phyloP scores from a whole-genome alignment of 2,113 vertebrate genomes.

The Corynorhinus townsendii region DNA sequence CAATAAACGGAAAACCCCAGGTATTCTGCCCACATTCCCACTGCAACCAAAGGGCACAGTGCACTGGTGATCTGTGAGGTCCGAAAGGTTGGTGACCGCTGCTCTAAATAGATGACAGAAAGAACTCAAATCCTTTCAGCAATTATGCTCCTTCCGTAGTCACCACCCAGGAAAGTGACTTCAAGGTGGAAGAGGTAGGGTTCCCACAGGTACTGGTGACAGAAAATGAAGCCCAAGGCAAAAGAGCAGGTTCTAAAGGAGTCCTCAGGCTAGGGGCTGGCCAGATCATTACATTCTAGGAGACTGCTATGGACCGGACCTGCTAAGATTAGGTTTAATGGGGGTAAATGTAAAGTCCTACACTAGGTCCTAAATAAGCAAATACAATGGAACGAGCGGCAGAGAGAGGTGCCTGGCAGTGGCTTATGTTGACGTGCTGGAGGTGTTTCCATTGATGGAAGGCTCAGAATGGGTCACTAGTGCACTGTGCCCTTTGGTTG shows the following conservation, averaged over 20 bases:
- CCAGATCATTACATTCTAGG: background rate
- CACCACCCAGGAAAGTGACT: background rate
- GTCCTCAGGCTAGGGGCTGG: fast-evolving
- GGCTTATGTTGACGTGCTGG: background rate
- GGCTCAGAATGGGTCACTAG: background rate
- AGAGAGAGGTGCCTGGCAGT: constrained; percentile 9
- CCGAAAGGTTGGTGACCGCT: too few species aligned
- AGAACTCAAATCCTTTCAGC: background rate
- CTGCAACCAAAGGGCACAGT: too few species aligned
- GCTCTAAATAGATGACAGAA: background rate
- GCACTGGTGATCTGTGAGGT: too few species aligned
- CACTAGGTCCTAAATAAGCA: constrained; percentile 53
- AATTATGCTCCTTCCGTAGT: background rate
- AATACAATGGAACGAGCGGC: background rate
- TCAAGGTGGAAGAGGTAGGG: background rate
- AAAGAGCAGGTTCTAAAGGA: background rate
- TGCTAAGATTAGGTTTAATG: constrained; percentile 58
- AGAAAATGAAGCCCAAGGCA: background rate
- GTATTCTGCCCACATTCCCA: too few species aligned
- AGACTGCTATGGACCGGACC: constrained; percentile 5
- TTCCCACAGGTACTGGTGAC: background rate
- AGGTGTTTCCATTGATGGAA: background rate
- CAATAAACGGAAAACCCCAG: too few species aligned
- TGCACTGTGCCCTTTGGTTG: background rate
- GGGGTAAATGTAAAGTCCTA: constrained; percentile 49